Base-by-base conservation (phyloP, 2,888 invertebrate species). In the Amblyteles armatorius region DNA sequence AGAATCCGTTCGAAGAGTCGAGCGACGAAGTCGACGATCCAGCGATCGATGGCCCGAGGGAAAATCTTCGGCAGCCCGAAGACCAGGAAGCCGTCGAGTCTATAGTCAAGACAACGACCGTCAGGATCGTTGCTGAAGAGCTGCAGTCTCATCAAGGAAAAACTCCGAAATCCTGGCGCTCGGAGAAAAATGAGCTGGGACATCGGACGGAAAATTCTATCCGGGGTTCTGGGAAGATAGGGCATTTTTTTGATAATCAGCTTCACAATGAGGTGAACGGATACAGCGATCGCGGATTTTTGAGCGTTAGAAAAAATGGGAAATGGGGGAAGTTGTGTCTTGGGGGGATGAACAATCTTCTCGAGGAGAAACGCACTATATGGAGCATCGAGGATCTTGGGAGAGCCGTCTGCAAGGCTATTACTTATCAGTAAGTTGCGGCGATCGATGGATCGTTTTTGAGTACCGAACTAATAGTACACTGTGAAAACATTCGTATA, bases 241-340 rank as follows among this genome's bases (percentile, higher is more conserved):
- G 87, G 3, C 80, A 79, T 19, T 77, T 88, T 0, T 50, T 80
- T 0, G 78, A 79, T 0, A 89, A 85, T 11, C 69, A 63, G n/a
- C 84, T 83, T n/a, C 87, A 86, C n/a, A 88, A 90, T 1, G 93
- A 94, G 26, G 71, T 92, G 0, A 91, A 93, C 73, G 91, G 90
- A 79, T 94, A 93, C 74, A 91, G 90, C 67, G 91, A 92, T 40
- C 89, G 88, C 95, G 97, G 97, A 36, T 96, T 95, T 89, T 94
- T 97, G 44, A 96, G 97, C 95, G 96, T 97, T 1, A 94, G 97
- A 50, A 96, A 97, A 90, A 95, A 96, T 88, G 97, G 97, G 0
- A 94, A 95, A 69, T 97, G 97, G 97, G 97, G 97, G 5, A 96
- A 97, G 91, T 94, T 97, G 4, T 97, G 97, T 88, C 95, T 97